These are phyloP conservation scores for Mythimna lalbum DNA, from an alignment of 2,888 invertebrate genomes.

Conservation along the genomic window DNA sequence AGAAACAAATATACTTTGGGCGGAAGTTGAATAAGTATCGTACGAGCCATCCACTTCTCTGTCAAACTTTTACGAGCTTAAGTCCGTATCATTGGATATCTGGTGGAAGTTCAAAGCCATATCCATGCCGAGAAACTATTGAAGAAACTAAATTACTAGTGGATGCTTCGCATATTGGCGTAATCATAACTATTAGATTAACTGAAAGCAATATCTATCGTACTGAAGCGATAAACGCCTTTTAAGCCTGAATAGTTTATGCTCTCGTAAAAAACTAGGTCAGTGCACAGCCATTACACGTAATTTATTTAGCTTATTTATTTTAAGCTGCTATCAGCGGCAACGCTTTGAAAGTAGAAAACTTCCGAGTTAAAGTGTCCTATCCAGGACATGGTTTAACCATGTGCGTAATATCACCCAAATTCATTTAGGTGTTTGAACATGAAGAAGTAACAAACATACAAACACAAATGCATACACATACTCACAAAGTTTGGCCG, in stretches of 20 bases:
- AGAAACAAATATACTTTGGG: constrained; percentile 37
- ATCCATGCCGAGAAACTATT: constrained; percentile 14
- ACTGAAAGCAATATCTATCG: neutral
- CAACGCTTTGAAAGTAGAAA: too few species aligned
- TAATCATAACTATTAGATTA: neutral
- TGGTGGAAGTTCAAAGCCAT: constrained; percentile 18
- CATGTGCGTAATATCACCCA: too few species aligned
- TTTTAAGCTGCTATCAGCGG: too few species aligned
- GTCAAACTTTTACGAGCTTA: constrained; percentile 36
- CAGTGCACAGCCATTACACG: neutral
- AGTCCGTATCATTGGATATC: neutral
- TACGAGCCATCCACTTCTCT: constrained; percentile 26
- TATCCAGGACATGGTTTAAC: too few species aligned
- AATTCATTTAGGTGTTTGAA: too few species aligned
- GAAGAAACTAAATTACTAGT: constrained; percentile 16
- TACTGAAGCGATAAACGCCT: neutral
- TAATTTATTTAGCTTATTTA: neutral
- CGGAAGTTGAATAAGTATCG: constrained; percentile 46
- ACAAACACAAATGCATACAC: too few species aligned
- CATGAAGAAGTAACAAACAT: too few species aligned
- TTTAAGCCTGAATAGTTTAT: neutral
- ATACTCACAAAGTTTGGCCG: too few species aligned
- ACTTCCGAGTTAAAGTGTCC: too few species aligned
- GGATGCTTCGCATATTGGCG: neutral
- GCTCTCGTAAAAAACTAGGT: neutral